Conservation (phyloP, 1,140 invertebrate genomes). For the Plectrocnemia conspersa region DNA sequence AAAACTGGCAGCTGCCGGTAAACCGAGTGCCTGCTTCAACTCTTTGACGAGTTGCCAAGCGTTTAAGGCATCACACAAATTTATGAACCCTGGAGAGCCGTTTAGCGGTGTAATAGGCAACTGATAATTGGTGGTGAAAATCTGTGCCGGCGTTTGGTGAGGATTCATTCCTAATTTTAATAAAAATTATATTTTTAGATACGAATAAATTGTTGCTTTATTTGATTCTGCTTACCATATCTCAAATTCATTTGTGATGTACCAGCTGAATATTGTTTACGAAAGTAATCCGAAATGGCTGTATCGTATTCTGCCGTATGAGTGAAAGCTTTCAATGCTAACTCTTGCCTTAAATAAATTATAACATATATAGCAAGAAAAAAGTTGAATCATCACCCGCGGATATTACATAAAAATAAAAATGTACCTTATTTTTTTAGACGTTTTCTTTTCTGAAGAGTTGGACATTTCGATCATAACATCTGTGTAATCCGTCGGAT, state of each 20-base stretch:
- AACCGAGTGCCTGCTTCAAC: constrained; percentile 67
- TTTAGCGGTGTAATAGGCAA: constrained; percentile 89
- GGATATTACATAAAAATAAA: constrained; percentile 9
- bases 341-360: constrained; percentile 55
- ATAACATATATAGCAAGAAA: constrained; percentile 15
- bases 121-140: constrained; percentile 75
- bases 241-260: constrained; percentile 77
- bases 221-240: constrained; percentile 61
- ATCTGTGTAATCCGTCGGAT: constrained; percentile 82
- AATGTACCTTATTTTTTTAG: constrained; percentile 65
- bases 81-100: constrained; percentile 95
- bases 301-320: constrained; percentile 93
- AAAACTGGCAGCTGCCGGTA: constrained; percentile 94
- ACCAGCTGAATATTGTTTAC: constrained; percentile 78
- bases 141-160: constrained; percentile 93
- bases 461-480: constrained; percentile 68
- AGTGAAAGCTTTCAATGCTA: constrained; percentile 91
- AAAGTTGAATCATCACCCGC: background rate
- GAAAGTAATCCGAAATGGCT: constrained; percentile 93
- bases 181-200: background rate
- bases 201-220: background rate
- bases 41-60: constrained; percentile 95
- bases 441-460: constrained; percentile 60
- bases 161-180: constrained; percentile 77
- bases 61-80: constrained; percentile 95